A percentile compares a stretch with the other conserved stretches of the same genome.
Conservation (phyloP, 2,113 vertebrate species). For the Myrmecophaga tridactyla region DNA sequence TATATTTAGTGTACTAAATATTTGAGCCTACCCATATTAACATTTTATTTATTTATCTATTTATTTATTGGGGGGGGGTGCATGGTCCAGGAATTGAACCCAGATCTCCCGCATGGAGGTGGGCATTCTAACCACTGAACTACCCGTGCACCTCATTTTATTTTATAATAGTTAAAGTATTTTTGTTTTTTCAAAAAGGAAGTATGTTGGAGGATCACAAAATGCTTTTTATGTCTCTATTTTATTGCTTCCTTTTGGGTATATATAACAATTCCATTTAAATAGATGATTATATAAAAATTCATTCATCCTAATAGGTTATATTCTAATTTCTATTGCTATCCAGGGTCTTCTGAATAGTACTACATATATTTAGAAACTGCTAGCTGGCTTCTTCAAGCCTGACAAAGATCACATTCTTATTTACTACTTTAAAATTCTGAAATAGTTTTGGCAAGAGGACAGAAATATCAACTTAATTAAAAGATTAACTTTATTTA, state of each 20-base stretch:
- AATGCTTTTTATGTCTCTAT: conserved; percentile 19
- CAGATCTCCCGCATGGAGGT: too few relatives aligned
- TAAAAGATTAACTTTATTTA: conserved; percentile 27
- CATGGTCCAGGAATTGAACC: too few relatives aligned
- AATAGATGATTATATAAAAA: conserved; percentile 15
- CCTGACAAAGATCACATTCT: neutral
- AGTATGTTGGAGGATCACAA: neutral
- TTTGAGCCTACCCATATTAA: neutral
- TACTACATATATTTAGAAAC: neutral
- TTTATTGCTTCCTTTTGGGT: neutral
- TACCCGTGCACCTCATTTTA: too few relatives aligned
- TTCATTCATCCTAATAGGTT: conserved; percentile 2
- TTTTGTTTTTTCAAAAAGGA: neutral
- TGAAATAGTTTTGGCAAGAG: conserved; percentile 28
- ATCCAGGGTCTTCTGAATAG: neutral
- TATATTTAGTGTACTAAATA: conserved; percentile 2
- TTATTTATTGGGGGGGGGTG: too few relatives aligned
- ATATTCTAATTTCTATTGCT: conserved; percentile 31
- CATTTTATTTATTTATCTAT: too few relatives aligned
- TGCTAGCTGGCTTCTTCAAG: conserved; percentile 2
- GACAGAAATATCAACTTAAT: conserved; percentile 36
- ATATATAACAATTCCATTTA: neutral
- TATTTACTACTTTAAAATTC: conserved; percentile 42
- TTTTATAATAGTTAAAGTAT: conserved; percentile 34
- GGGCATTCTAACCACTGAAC: too few relatives aligned